These are phyloP conservation scores for Ciconia stormi DNA, from an alignment of 2,113 vertebrate genomes.

Conservation along the genomic window DNA sequence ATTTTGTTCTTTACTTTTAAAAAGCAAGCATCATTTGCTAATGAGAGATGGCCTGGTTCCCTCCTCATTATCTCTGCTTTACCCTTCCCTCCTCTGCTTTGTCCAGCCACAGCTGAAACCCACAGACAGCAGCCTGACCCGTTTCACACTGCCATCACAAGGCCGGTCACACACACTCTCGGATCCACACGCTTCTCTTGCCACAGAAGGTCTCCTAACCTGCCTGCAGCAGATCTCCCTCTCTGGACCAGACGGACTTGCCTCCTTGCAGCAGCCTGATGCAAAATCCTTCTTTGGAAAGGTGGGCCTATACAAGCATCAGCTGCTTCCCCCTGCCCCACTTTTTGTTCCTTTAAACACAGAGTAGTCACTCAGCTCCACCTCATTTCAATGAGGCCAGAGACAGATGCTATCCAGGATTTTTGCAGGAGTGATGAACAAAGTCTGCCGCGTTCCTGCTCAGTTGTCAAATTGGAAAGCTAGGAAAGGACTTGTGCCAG, in stretches of 20 bases:
- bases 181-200: not conserved
- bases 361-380: not conserved
- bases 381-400: not conserved
- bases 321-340: not conserved
- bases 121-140: not conserved
- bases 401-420: not conserved
- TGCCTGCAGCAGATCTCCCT: not conserved
- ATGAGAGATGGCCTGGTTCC: not conserved
- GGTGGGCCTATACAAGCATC: not conserved
- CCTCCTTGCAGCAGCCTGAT: not conserved
- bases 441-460: not conserved
- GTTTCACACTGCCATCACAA: not conserved
- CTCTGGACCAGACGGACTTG: not conserved
- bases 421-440: not conserved
- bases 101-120: not conserved
- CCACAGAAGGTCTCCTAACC: not conserved
- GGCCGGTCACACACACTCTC: not conserved
- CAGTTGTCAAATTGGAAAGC: not conserved
- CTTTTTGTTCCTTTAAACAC: not conserved
- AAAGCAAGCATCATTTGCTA: not conserved
- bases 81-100: not conserved
- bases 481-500: not conserved
- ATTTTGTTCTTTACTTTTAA: not conserved
- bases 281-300: not conserved
- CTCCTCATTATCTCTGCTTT: not conserved